These are phyloP conservation scores for Lampris megalopsis DNA, from an alignment of 2,113 vertebrate genomes.

Conservation along the genomic window DNA sequence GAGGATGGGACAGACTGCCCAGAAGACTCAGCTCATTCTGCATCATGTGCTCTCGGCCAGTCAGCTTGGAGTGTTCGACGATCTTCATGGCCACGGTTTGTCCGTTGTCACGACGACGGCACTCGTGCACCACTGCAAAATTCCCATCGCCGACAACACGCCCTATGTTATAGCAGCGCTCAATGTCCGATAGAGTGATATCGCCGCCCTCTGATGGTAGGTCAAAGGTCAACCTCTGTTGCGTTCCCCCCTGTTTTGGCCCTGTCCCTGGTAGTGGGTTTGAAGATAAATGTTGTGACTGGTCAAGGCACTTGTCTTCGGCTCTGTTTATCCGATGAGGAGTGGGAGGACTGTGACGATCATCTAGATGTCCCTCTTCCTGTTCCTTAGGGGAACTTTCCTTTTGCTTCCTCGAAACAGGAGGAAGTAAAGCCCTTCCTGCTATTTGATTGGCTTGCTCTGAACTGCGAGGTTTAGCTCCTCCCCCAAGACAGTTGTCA, in stretches of 20 bases:
- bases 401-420: slow-evolving; percentile 64
- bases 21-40: slow-evolving; percentile 94
- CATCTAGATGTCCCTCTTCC: slow-evolving; percentile 23
- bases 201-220: slow-evolving; percentile 48
- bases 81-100: slow-evolving; percentile 92
- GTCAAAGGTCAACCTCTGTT: slow-evolving; percentile 28
- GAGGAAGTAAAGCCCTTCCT: slow-evolving; percentile 66
- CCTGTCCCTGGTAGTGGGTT: slow-evolving; percentile 31
- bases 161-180: slow-evolving; percentile 88
- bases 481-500: slow-evolving; percentile 64
- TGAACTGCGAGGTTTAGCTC: slow-evolving; percentile 28
- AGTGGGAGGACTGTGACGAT: background rate
- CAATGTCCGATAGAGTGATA: slow-evolving; percentile 79
- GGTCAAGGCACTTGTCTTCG: slow-evolving; percentile 33
- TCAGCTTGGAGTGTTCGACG: slow-evolving; percentile 90
- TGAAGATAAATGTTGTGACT: slow-evolving; percentile 23
- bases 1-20: slow-evolving; percentile 90
- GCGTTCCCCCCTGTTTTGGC: slow-evolving; percentile 7
- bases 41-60: slow-evolving; percentile 95
- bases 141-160: slow-evolving; percentile 94
- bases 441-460: slow-evolving; percentile 33
- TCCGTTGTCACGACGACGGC: slow-evolving; percentile 79
- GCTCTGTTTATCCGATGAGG: slow-evolving; percentile 33
- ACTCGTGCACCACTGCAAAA: slow-evolving; percentile 93
- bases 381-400: slow-evolving; percentile 23